Evolutionary conservation across 2,797 vertebrate genomes (phyloP).

Genomic region (Malurus leucopterus): DNA sequence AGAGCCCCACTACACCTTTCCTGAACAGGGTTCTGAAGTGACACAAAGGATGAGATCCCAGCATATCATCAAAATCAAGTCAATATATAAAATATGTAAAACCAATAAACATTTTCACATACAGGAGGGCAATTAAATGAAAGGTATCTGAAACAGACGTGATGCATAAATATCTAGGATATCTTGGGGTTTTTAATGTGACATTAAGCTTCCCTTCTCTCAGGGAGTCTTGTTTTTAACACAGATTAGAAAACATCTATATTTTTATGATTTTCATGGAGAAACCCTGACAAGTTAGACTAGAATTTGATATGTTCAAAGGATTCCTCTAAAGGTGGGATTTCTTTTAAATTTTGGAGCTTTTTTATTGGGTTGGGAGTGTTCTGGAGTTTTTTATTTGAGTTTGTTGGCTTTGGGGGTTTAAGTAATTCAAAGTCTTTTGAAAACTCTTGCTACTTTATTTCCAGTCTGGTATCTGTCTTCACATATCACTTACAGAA

Average conservation of each 20-base stretch:
- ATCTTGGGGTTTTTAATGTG: neutral
- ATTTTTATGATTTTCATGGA: neutral
- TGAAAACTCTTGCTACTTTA: neutral
- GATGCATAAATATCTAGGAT: slow-evolving; percentile 42
- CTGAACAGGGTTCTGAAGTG: neutral
- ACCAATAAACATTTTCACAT: neutral
- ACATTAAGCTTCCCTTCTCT: neutral
- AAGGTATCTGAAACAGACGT: slow-evolving; percentile 17
- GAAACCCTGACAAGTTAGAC: neutral
- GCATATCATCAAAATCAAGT: slow-evolving; percentile 1
- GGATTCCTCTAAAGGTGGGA: neutral
- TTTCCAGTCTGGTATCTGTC: neutral
- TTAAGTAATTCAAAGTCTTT: neutral
- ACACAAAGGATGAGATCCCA: neutral
- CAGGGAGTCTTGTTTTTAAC: neutral
- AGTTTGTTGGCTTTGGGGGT: neutral
- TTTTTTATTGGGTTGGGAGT: neutral
- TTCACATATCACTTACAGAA: neutral
- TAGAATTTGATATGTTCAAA: neutral
- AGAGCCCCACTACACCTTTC: neutral
- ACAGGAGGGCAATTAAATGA: neutral
- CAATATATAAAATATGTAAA: neutral
- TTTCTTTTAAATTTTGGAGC: neutral
- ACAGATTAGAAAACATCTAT: neutral
- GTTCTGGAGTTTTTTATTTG: neutral